Percentiles rank a stretch among this genome's conserved stretches.
phyloP scores from a whole-genome alignment of 2,888 invertebrate genomes.

The Agapostemon virescens region DNA sequence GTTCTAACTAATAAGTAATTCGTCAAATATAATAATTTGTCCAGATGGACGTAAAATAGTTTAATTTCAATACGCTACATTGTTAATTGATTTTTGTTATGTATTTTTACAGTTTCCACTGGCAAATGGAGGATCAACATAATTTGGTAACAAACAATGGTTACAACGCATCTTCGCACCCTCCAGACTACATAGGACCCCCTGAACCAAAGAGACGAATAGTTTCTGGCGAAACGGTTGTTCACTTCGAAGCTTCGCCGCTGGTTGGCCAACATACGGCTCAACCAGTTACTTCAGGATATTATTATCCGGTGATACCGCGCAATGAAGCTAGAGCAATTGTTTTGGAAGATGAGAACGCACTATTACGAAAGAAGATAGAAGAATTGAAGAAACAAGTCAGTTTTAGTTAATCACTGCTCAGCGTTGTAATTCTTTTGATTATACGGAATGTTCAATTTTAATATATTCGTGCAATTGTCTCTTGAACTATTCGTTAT shows the following conservation, averaged over 20 bases:
- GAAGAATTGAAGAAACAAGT: slow-evolving; percentile 87
- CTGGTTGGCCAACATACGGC: slow-evolving; percentile 76
- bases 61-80: neutral
- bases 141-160: slow-evolving; percentile 73
- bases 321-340: slow-evolving; percentile 80
- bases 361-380: slow-evolving; percentile 85
- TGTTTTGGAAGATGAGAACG: slow-evolving; percentile 86
- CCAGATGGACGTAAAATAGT: neutral
- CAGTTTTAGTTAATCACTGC: slow-evolving; percentile 53
- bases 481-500: neutral
- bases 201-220: slow-evolving; percentile 77
- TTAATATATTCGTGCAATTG: neutral
- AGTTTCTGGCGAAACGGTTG: slow-evolving; percentile 76
- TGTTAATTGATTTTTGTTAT: neutral
- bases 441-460: neutral
- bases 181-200: slow-evolving; percentile 76
- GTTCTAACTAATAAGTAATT: too few species aligned
- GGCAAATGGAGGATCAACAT: slow-evolving; percentile 77
- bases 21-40: neutral
- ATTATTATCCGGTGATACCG: slow-evolving; percentile 78
- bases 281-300: slow-evolving; percentile 75
- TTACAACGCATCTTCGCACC: slow-evolving; percentile 74
- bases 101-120: slow-evolving; percentile 71
- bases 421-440: neutral
- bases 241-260: slow-evolving; percentile 77